Base-by-base conservation (phyloP, 2,797 vertebrate genomes). In the Spondyliosoma cantharus region DNA sequence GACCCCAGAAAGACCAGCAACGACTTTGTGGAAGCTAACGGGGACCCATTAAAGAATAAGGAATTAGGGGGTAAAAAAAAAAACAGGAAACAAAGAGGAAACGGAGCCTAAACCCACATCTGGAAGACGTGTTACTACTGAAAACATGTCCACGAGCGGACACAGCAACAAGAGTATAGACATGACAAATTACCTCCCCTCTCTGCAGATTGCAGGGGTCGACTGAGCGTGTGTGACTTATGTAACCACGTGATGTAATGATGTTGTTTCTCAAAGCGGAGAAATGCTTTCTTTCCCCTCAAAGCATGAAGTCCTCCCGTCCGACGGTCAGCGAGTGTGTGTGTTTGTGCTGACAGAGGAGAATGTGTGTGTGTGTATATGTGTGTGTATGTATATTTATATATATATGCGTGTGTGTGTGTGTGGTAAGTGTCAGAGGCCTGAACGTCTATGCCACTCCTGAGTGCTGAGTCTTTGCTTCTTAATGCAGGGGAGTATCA, bases 381-480 rank as follows among this genome's bases (percentile, higher is more conserved):
- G 73, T 52, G 43, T 24, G 48, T 73, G 54, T 48, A 6, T 67
- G n/a, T 59, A 14, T 59, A 24, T 67, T 42, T 59, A 20, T 32
- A 5, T 32, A 5, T 32, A 5, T 32, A 5, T 32, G 5, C 6
- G 3, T 52, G 27, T 22, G 3, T 59, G 15, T 58, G 3, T 63
- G 63, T 56, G 74, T 75, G 71, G 61, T 49, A 54, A 56, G 82
- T 74, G 78, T 86, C 71, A 76, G 81, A 82, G 64, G 77, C 67
- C 80, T 89, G 85, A 74, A 68, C 74, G 86, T 81, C 66, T 82
- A 67, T 3, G 42, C 76, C 71, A 48, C 83, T 83, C 69, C 50
- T 70, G 66, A 88, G 60, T 87, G 91, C 90, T 91, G 91, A 92
- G 80, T 91, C 88, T 78, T 81, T 80, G 90, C 82, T 89, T 91